These are phyloP conservation scores for Taeniopygia guttata DNA, from an alignment of 2,797 vertebrate genomes.

Conservation along the genomic window DNA sequence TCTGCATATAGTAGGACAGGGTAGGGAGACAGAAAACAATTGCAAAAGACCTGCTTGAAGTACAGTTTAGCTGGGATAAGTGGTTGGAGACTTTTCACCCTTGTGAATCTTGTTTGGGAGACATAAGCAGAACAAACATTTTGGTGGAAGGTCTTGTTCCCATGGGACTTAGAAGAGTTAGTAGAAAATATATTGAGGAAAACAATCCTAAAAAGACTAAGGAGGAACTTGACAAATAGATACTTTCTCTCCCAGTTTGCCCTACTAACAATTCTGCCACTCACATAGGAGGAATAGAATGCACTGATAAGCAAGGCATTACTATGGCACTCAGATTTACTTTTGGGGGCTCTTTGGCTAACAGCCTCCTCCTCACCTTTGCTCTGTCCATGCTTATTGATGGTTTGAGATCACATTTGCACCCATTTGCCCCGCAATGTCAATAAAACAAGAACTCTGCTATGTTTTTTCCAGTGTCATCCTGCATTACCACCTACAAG, in stretches of 20 bases:
- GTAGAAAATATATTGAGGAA: not conserved
- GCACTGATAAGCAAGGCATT: not conserved
- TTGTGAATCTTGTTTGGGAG: not conserved
- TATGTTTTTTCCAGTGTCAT: constrained; percentile 85
- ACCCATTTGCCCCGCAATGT: not conserved
- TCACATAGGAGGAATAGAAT: not conserved
- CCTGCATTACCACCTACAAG: constrained; percentile 98
- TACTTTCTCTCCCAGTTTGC: not conserved
- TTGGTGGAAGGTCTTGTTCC: not conserved
- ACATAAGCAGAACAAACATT: not conserved
- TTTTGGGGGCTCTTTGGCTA: not conserved
- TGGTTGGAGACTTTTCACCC: not conserved
- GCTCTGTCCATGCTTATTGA: not conserved
- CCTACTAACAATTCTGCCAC: not conserved
- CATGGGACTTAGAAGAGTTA: not conserved
- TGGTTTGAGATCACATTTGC: not conserved
- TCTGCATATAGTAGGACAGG: not conserved
- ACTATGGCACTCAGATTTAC: not conserved
- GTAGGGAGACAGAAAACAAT: not conserved
- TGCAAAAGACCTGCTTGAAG: not conserved
- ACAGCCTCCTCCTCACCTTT: not conserved
- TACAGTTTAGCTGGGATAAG: not conserved
- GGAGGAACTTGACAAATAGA: not conserved
- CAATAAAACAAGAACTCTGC: not conserved
- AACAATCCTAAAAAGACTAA: not conserved